A percentile compares a stretch with the other conserved stretches of the same genome.
phyloP scores from a whole-genome alignment of 2,113 vertebrate genomes.

The Puma concolor region DNA sequence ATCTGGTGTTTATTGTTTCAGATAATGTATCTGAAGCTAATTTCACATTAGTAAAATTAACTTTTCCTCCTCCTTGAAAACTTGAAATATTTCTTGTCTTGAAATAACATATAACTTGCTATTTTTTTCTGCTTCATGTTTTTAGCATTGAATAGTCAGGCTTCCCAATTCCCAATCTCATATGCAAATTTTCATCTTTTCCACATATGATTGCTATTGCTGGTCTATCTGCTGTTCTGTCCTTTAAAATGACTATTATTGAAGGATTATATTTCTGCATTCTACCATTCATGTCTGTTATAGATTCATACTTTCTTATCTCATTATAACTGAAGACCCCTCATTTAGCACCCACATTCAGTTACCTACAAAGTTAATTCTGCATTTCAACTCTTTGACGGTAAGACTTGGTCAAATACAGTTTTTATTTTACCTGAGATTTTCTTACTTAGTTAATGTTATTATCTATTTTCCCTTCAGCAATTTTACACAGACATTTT shows the following conservation, averaged over 20 bases:
- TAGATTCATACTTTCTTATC: not conserved
- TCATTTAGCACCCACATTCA: not conserved
- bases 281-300: not conserved
- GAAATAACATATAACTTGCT: not conserved
- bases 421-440: not conserved
- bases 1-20: not conserved
- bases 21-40: not conserved
- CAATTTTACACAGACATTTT: not conserved
- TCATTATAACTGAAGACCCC: not conserved
- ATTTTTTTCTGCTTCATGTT: not conserved
- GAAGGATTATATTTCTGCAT: not conserved
- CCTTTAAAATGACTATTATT: not conserved
- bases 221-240: not conserved
- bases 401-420: not conserved
- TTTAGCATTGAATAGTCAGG: not conserved
- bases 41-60: not conserved
- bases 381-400: not conserved
- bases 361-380: not conserved
- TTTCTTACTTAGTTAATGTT: not conserved
- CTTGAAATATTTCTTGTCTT: constrained; percentile 4
- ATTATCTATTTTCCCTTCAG: not conserved
- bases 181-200: not conserved
- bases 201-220: not conserved
- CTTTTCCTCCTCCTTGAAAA: not conserved
- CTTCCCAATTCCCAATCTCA: not conserved